Base-by-base conservation (phyloP, 2,113 vertebrate species). In the Pogona vitticeps region DNA sequence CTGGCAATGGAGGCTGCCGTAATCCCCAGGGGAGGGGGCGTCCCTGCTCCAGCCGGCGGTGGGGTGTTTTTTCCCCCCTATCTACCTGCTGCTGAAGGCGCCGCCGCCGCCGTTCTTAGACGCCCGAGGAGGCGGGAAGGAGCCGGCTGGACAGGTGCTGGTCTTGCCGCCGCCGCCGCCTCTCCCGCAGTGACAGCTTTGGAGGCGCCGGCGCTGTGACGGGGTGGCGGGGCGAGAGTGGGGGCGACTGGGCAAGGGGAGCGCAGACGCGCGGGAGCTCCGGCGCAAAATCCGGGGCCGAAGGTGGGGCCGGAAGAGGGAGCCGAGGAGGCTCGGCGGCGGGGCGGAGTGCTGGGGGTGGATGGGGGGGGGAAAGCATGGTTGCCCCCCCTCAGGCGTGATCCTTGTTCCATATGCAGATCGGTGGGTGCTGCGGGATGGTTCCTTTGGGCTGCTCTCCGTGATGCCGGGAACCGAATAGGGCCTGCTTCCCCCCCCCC, bases 171-270 rank as follows among this genome's bases (percentile, higher is more conserved):
- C 70, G 75, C 85, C 14, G 71, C 28, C 28, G 72, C 63, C 84
- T 84, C n/a, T 72, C 80, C 86, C 84, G 88, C 89, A 91, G 84
- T 93, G 91, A 88, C 91, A 82, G 86, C 84, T 88, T 70, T 33
- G 67, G 79, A 87, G 80, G 67, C 56, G 78, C 58, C 52, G 78
- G 76, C 82, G 88, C 65, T 42, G 38, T 18, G 87, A 73, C 33
- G 77, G 33, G 75, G 6, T 23, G 86, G 71, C 15, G 75, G 23
- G 46, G 46, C 46, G 46, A 52, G 46, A 52, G 46, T 10, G 46
- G 46, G 56, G 70, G 21, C 31, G 52, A 18, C 31, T 14, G 73
- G 86, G 73, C 85, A 65, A 26, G 65, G 70, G 83, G 90, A 65
- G 82, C 58, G 70, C 70, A 40, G 86, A 73, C 79, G 67, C 83